phyloP scores from a whole-genome alignment of 2,888 invertebrate species.

The Eristalinus aeneus region DNA sequence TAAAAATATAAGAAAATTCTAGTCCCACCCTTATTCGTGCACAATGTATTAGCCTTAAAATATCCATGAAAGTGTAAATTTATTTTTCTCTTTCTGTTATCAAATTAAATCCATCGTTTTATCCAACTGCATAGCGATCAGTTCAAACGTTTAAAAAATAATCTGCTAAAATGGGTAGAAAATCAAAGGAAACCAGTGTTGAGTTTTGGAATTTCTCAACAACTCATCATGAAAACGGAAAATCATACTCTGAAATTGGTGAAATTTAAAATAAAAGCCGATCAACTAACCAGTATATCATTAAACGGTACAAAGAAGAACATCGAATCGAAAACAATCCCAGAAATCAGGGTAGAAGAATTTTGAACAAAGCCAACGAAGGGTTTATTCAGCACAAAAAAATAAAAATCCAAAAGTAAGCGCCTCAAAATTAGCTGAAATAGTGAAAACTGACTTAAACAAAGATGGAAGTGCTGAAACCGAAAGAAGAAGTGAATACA shows the following conservation, averaged over 20 bases:
- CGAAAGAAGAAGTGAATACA: too few relatives aligned
- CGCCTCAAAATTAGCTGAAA: not conserved
- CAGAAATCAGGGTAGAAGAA: not conserved
- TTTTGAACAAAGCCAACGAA: not conserved
- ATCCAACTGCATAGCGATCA: too few relatives aligned
- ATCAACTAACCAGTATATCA: not conserved
- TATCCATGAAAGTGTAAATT: too few relatives aligned
- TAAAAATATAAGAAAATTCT: not conserved
- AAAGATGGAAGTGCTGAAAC: too few relatives aligned
- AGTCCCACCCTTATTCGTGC: too few relatives aligned
- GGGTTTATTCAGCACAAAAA: not conserved
- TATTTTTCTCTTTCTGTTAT: too few relatives aligned
- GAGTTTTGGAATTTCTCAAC: not conserved
- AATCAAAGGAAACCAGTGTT: not conserved
- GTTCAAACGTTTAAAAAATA: too few relatives aligned
- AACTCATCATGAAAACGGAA: not conserved
- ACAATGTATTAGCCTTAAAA: too few relatives aligned
- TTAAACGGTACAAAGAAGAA: not conserved
- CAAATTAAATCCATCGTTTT: too few relatives aligned
- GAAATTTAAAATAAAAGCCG: not conserved
- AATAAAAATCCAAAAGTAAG: constrained; percentile 2
- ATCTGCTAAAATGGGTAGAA: not conserved
- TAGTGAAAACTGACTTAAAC: not conserved
- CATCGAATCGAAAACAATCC: not conserved
- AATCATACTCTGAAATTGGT: not conserved